phyloP scores from a whole-genome alignment of 2,888 invertebrate species.

The Lamellibrachia columna region DNA sequence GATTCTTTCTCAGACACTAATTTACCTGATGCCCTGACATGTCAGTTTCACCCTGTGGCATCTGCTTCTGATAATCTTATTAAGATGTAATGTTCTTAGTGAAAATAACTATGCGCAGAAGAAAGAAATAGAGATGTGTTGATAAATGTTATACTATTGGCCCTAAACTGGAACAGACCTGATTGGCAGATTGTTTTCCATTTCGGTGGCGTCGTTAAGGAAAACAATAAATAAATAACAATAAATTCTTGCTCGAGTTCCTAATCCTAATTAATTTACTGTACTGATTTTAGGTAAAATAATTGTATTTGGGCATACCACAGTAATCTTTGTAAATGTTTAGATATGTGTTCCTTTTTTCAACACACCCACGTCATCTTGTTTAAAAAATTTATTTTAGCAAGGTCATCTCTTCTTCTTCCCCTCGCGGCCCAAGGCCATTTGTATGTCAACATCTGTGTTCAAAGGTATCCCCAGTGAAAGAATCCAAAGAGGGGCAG shows the following conservation, averaged over 20 bases:
- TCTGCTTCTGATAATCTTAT: not conserved
- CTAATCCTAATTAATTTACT: too few relatives aligned
- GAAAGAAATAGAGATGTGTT: not conserved
- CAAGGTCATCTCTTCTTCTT: not conserved
- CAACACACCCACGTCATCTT: not conserved
- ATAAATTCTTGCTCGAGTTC: too few relatives aligned
- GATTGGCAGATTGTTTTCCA: not conserved
- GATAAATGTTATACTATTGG: not conserved
- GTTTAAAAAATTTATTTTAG: not conserved
- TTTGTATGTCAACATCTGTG: not conserved
- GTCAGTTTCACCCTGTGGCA: not conserved
- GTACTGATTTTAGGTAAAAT: too few relatives aligned
- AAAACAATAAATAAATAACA: too few relatives aligned
- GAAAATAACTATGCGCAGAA: not conserved
- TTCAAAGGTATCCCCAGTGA: not conserved
- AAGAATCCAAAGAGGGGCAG: not conserved
- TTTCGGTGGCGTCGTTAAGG: too few relatives aligned
- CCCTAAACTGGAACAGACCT: not conserved
- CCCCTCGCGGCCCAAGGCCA: too few relatives aligned
- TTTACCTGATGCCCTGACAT: not conserved
- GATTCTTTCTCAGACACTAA: not conserved
- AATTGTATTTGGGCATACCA: not conserved
- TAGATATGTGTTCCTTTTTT: not conserved
- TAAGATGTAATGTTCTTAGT: slow-evolving; percentile 5
- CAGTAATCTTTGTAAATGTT: not conserved